Conservation (phyloP, 2,797 vertebrate species). For the Taenioides sp. region DNA sequence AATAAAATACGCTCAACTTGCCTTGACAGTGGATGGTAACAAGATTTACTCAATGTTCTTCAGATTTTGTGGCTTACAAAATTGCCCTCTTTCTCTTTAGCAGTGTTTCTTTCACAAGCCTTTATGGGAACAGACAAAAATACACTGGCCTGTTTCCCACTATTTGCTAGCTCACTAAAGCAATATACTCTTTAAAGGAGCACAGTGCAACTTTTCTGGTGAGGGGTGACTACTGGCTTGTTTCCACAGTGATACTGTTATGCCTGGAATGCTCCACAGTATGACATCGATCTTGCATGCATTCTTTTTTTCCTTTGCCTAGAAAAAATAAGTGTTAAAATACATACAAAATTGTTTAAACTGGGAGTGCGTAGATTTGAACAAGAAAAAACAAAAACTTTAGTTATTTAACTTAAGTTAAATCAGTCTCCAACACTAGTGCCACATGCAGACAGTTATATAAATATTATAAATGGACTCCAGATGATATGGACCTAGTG, state of each 20-base stretch:
- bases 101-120: background rate
- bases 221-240: no score
- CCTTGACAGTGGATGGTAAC: background rate
- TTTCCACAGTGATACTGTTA: no score
- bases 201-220: no score
- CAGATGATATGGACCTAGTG: no score
- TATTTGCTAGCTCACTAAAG: background rate
- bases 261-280: no score
- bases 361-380: background rate
- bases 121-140: background rate
- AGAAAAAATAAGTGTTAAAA: no score
- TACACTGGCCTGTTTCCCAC: background rate
- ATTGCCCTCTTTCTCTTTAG: no score
- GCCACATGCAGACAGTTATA: constrained; percentile 25
- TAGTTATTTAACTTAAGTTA: no score
- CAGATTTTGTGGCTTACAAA: background rate
- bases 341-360: no score
- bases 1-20: background rate
- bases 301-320: no score
- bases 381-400: background rate
- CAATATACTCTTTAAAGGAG: background rate
- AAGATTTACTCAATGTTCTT: background rate
- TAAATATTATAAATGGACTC: no score
- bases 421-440: constrained; percentile 4
- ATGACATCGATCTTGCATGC: no score